These are phyloP conservation scores for Drosophila picticornis DNA, from an alignment of 2,888 invertebrate genomes.

Conservation along the genomic window DNA sequence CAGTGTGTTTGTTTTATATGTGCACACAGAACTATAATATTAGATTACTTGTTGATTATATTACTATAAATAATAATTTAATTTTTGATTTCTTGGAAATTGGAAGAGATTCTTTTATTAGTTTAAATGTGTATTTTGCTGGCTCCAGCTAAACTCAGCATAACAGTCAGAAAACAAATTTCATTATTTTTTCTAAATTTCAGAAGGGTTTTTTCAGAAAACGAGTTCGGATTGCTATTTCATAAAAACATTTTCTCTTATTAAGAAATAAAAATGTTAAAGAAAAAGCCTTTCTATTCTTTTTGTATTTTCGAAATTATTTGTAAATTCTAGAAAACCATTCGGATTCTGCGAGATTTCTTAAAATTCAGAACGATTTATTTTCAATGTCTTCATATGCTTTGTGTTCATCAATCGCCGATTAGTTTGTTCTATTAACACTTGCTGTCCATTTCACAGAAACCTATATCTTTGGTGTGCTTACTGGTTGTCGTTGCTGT, in stretches of 20 bases:
- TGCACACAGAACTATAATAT: neutral
- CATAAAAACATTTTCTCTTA: neutral
- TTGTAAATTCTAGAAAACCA: no score
- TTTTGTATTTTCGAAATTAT: neutral
- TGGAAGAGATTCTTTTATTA: neutral
- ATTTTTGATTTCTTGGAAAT: neutral
- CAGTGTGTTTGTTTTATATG: neutral
- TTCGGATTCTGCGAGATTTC: neutral
- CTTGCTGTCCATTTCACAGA: neutral
- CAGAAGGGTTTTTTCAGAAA: no score
- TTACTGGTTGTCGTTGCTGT: neutral
- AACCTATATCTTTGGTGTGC: neutral
- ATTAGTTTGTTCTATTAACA: constrained; percentile 19
- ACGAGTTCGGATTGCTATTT: no score
- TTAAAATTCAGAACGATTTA: neutral
- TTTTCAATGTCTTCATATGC: neutral
- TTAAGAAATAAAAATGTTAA: neutral
- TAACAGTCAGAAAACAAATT: no score
- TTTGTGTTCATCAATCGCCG: no score
- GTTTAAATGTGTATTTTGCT: neutral
- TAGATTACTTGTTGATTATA: neutral
- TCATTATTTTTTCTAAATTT: no score
- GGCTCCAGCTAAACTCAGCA: neutral
- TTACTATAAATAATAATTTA: neutral
- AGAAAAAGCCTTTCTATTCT: neutral